Percentiles rank a stretch among this genome's conserved stretches.
Conservation (phyloP, 2,888 invertebrate genomes). For the Tenthredo amoena region DNA sequence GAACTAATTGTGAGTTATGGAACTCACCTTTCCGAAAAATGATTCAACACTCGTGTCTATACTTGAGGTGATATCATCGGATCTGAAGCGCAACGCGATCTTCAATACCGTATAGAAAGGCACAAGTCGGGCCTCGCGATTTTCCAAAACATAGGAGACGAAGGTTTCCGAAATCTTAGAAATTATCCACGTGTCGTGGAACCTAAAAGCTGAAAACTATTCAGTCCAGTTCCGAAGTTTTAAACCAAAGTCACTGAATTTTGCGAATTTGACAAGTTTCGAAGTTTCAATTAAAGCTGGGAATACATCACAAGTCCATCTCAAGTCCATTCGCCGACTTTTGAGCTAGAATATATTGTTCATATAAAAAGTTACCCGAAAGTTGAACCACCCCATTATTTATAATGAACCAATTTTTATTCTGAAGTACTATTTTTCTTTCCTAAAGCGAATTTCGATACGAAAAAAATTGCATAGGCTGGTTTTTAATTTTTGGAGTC, state of each 20-base stretch:
- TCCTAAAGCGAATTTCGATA: too few species aligned
- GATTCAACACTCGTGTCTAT: neutral
- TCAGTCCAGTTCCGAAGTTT: neutral
- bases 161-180: neutral
- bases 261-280: neutral
- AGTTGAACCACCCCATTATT: too few species aligned
- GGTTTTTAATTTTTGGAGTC: neutral
- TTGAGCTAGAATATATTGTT: too few species aligned
- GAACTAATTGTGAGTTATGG: constrained; percentile 29
- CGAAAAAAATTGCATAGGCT: neutral
- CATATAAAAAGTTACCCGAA: too few species aligned
- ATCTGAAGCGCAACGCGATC: neutral
- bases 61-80: neutral
- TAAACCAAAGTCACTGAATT: neutral
- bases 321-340: too few species aligned
- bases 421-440: too few species aligned
- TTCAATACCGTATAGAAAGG: neutral
- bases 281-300: too few species aligned
- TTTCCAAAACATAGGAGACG: neutral
- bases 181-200: neutral
- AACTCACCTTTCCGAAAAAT: neutral
- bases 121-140: neutral
- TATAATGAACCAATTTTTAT: too few species aligned
- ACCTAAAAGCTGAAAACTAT: neutral
- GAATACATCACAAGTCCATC: too few species aligned